phyloP scores from a whole-genome alignment of 2,888 invertebrate species.

The Sarcophaga rosellei region DNA sequence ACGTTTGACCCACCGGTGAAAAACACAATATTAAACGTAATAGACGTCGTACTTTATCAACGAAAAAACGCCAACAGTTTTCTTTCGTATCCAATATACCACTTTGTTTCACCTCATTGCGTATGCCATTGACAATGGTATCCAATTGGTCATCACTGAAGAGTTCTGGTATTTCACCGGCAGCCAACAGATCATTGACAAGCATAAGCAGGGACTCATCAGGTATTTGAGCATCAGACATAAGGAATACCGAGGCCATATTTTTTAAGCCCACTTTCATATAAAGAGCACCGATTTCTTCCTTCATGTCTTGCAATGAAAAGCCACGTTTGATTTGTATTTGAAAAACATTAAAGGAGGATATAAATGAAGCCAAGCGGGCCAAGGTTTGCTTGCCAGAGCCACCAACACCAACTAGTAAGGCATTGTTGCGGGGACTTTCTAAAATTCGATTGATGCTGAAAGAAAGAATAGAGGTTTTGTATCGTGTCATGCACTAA shows the following conservation, averaged over 20 bases:
- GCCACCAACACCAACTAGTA: conserved; percentile 97
- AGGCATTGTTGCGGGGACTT: conserved; percentile 94
- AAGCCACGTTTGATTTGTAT: conserved; percentile 95
- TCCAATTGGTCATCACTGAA: conserved; percentile 95
- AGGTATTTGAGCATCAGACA: conserved; percentile 97
- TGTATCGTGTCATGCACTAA: no score
- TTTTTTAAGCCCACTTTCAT: conserved; percentile 94
- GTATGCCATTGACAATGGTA: conserved; percentile 89
- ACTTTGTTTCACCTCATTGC: conserved; percentile 90
- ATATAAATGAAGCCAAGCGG: conserved; percentile 93
- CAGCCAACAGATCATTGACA: conserved; percentile 95
- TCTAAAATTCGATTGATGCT: conserved; percentile 96
- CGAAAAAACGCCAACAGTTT: conserved; percentile 97
- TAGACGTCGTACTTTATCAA: conserved; percentile 91
- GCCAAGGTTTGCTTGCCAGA: conserved; percentile 97
- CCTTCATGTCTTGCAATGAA: conserved; percentile 89
- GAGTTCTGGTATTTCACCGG: conserved; percentile 96
- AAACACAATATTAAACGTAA: conserved; percentile 95
- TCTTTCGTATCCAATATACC: conserved; percentile 93
- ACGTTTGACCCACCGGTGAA: conserved; percentile 95
- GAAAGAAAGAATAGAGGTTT: conserved; percentile 8
- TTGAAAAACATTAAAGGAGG: conserved; percentile 95
- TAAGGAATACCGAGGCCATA: conserved; percentile 92
- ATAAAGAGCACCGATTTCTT: conserved; percentile 88
- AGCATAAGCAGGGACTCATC: conserved; percentile 95